Base-by-base conservation (phyloP, 2,113 vertebrate species). In the Emberiza fucata region DNA sequence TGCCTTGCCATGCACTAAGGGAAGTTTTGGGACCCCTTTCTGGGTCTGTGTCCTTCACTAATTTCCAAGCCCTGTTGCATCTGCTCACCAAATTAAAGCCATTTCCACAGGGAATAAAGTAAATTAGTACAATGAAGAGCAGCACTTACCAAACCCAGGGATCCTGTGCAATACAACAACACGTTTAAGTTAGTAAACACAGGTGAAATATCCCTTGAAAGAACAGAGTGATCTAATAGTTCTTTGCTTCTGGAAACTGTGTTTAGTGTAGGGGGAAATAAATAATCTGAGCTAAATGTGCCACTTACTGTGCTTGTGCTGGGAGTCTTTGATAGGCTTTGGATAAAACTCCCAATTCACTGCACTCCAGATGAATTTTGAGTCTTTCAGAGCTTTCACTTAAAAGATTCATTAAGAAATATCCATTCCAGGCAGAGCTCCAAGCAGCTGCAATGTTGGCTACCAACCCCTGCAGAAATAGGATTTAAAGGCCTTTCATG, bases 401-500 rank as follows among this genome's bases (percentile, higher is more conserved):
- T 77, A n/a, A 73, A 88, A 78, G 70, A 73, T 45, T 90, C 88
- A 94, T 96, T 96, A 94, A 90, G 91, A 86, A 92, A 90, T 66
- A 88, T 51, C 72, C 31, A 25, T 37, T 92, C 68, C 48, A 92
- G 88, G 92, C 94, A 94, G 72, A 71, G 88, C 60, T 95, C 91
- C 94, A 92, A 14, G 72, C 91, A 94, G 76, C 86, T 92, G 92
- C 64, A 59, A 50, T 31, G 47, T 64, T 95, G 91, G 92, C 92
- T 78, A n/a, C 82, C 71, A 82, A 53, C 33, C 68, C 68, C 53
- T 57, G 44, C 68, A 92, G 68, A 69, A 92, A 90, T 0, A 59
- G 82, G 47, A 83, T 73, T 77, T 33, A 57, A 65, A 86, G 83
- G 88, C 82, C 33, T 88, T 70, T 77, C 68, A 25, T 35, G 20